Evolutionary conservation across 2,797 vertebrate genomes (phyloP), one percentile per base, ranked within the genome.

Genomic region (Danio aesculapii): DNA sequence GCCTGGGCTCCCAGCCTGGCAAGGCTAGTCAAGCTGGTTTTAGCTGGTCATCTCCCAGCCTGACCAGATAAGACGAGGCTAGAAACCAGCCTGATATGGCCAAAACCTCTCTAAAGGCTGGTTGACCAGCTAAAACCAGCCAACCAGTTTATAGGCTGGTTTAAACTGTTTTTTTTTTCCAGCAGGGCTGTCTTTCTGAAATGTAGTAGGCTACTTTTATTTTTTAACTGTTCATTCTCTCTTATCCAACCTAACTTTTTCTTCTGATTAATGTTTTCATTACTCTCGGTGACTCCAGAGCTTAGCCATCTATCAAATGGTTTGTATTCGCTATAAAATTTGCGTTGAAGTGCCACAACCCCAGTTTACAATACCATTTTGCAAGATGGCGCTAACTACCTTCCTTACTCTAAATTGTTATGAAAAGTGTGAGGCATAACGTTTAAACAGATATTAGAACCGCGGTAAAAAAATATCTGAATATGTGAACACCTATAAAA

Each of bases 351-450:
- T 50, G 19, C 14, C 50, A 43, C 50, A 41, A 17, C 16, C 1
- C 6, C 39, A 43, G 43, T 44, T n/a, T 71, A 19, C 52, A 44
- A 8, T 71, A 57, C 69, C 39, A 3, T 44, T 57, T 43, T 44
- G 69, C 52, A 71, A 71, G 69, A 57, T 71, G 69, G 69, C 52
- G 39, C 69, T 52, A 71, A n/a, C 19, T 10, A 55, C 10, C 68
- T 55, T 5, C 11, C 21, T 10, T 21, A 21, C 19, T 8, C 6
- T 53, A 6, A 41, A 30, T 43, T 43, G 7, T 10, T 17, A 19
- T 39, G 14, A 53, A 52, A 52, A 43, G 14, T 62, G 14, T 62
- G 30, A 9, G 39, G 5, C 14, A 43, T 43, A 14, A 4, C 41
- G 8, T 4, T 41, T 3, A 6, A 1, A 16, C 62, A 46, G 62